These are phyloP conservation scores for Falco cherrug DNA, from an alignment of 2,797 vertebrate species.

Conservation along the genomic window DNA sequence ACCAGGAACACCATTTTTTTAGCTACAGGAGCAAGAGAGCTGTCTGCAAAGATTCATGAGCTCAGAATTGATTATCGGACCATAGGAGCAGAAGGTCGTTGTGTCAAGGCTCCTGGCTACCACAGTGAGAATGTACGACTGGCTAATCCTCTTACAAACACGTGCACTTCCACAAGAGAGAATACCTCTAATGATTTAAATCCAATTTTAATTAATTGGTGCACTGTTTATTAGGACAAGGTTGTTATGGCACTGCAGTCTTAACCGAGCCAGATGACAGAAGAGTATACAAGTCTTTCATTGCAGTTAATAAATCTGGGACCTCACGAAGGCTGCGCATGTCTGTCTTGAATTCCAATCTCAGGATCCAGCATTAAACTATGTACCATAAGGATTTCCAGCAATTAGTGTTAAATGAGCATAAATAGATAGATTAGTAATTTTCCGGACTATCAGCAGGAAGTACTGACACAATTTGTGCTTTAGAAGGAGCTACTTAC, in stretches of 20 bases:
- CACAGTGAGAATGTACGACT: not conserved
- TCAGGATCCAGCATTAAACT: not conserved
- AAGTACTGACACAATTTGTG: not conserved
- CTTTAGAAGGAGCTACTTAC: not conserved
- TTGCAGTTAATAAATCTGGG: not conserved
- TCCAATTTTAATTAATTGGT: not conserved
- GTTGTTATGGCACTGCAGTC: not conserved
- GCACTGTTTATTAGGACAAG: not conserved
- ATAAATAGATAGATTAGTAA: not conserved
- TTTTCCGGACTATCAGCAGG: not conserved
- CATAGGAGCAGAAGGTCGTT: not conserved
- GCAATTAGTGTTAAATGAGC: not conserved
- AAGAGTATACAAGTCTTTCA: not conserved
- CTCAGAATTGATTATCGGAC: constrained; percentile 20
- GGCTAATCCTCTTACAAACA: constrained; percentile 20
- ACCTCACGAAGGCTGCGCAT: not conserved
- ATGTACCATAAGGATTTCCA: not conserved
- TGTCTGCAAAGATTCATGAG: constrained; percentile 5
- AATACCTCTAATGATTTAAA: not conserved
- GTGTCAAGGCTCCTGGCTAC: not conserved
- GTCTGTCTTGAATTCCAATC: not conserved
- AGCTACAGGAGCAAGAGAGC: not conserved
- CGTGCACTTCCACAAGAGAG: not conserved
- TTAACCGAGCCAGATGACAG: not conserved
- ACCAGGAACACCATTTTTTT: not conserved